Conservation (phyloP, 2,888 invertebrate species). For the Arenicola marina region DNA sequence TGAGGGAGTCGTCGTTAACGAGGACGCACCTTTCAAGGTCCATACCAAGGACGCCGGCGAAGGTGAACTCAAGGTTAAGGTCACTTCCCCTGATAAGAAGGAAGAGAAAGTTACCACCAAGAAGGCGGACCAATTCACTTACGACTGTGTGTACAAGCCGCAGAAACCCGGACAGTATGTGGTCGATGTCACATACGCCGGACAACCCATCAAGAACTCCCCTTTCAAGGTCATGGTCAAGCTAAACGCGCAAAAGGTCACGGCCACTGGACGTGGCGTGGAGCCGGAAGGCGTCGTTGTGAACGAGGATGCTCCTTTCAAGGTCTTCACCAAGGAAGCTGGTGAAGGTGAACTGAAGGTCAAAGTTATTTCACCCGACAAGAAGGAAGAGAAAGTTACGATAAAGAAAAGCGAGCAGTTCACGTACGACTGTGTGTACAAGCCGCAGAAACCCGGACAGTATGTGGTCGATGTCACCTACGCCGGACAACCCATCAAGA, state of each 20-base stretch:
- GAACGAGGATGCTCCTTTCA: conserved; percentile 80
- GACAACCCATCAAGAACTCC: too few relatives aligned
- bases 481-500: too few relatives aligned
- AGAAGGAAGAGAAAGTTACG: conserved; percentile 71
- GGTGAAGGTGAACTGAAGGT: conserved; percentile 76
- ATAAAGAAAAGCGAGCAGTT: conserved; percentile 68
- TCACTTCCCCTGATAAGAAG: conserved; percentile 76
- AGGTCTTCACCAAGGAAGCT: conserved; percentile 79
- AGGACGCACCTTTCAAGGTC: conserved; percentile 80
- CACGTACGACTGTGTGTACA: conserved; percentile 74
- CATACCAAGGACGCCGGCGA: conserved; percentile 78
- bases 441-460: conserved; percentile 76
- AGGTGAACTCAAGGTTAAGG: conserved; percentile 74
- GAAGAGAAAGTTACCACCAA: conserved; percentile 71
- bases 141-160: conserved; percentile 76
- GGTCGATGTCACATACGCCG: conserved; percentile 79
- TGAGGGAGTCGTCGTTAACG: conserved; percentile 78
- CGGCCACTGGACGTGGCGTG: conserved; percentile 80
- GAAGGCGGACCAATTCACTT: conserved; percentile 70
- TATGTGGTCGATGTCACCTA: conserved; percentile 80
- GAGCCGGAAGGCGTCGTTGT: conserved; percentile 80
- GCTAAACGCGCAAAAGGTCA: conserved; percentile 71
- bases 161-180: conserved; percentile 77
- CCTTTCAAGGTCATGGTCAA: conserved; percentile 66
- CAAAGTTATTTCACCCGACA: conserved; percentile 76